Evolutionary conservation across 2,888 invertebrate species (phyloP).

Genomic region (Chaitophorus viminalis): DNA sequence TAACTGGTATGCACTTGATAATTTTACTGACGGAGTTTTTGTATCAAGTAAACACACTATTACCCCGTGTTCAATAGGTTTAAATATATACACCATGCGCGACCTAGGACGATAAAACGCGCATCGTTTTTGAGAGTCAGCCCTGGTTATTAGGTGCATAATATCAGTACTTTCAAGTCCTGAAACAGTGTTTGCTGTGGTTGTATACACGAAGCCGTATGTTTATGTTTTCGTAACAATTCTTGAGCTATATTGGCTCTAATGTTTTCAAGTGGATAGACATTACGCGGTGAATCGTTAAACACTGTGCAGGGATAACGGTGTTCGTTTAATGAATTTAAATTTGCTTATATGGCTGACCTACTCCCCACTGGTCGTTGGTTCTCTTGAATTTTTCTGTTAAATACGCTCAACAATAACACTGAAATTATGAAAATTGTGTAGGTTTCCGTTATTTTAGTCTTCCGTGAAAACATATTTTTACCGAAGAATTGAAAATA

Average conservation of each 20-base stretch:
- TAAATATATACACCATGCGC: too few species aligned
- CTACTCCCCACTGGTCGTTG: not conserved
- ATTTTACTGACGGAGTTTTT: slow-evolving; percentile 8
- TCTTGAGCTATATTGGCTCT: not conserved
- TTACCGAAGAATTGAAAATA: too few species aligned
- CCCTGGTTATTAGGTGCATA: not conserved
- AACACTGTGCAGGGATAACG: not conserved
- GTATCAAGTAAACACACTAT: slow-evolving; percentile 17
- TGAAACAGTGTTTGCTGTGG: not conserved
- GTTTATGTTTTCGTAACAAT: slow-evolving; percentile 10
- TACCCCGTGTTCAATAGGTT: not conserved
- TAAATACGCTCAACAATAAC: too few species aligned
- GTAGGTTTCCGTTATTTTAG: too few species aligned
- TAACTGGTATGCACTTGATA: not conserved
- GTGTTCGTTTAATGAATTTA: slow-evolving; percentile 11
- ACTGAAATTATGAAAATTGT: too few species aligned
- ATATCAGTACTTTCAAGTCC: not conserved
- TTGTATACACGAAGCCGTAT: not conserved
- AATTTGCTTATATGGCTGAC: not conserved
- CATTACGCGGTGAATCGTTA: slow-evolving; percentile 16
- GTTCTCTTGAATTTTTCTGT: not conserved
- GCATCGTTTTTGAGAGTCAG: slow-evolving; percentile 14
- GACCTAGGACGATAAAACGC: not conserved
- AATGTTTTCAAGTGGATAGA: not conserved
- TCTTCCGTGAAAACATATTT: too few species aligned